A percentile compares a stretch with the other conserved stretches of the same genome.
Conservation (phyloP, 2,113 vertebrate species). For the Ancistrus triradiatus region DNA sequence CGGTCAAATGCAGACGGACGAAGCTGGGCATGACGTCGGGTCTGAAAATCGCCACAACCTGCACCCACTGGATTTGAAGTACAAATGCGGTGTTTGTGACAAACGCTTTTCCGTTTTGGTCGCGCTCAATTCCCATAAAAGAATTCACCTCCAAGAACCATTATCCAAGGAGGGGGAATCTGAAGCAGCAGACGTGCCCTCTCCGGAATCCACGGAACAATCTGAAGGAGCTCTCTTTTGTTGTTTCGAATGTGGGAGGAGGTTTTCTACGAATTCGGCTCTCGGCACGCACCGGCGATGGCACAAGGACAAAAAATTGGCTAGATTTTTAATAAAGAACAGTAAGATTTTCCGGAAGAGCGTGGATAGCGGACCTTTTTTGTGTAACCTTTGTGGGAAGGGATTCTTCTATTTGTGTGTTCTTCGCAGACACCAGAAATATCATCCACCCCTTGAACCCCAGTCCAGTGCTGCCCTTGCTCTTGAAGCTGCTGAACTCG, state of each 20-base stretch:
- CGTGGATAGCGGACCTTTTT: constrained; percentile 51
- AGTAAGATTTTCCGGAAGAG: constrained; percentile 42
- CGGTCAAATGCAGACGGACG: background rate
- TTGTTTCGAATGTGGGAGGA: constrained; percentile 67
- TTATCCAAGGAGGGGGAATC: constrained; percentile 41
- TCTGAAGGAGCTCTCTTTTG: constrained; percentile 50
- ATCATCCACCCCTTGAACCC: constrained; percentile 47
- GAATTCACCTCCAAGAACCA: constrained; percentile 55
- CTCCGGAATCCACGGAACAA: background rate
- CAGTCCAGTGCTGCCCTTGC: constrained; percentile 4
- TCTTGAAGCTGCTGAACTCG: background rate
- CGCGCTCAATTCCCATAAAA: constrained; percentile 69
- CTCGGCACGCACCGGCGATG: constrained; percentile 68
- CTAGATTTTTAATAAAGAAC: constrained; percentile 49
- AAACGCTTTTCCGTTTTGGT: constrained; percentile 62
- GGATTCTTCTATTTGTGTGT: constrained; percentile 65
- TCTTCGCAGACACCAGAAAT: constrained; percentile 59
- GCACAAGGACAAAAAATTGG: constrained; percentile 63
- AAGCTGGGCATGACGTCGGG: background rate
- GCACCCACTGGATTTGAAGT: constrained; percentile 45
- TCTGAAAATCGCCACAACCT: no score
- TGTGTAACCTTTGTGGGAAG: constrained; percentile 61
- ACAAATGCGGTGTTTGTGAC: constrained; percentile 64
- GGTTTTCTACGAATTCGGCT: constrained; percentile 64
- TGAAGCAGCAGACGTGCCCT: constrained; percentile 33